Base-by-base conservation (phyloP, 2,113 vertebrate genomes). In the Sebastes fasciatus region DNA sequence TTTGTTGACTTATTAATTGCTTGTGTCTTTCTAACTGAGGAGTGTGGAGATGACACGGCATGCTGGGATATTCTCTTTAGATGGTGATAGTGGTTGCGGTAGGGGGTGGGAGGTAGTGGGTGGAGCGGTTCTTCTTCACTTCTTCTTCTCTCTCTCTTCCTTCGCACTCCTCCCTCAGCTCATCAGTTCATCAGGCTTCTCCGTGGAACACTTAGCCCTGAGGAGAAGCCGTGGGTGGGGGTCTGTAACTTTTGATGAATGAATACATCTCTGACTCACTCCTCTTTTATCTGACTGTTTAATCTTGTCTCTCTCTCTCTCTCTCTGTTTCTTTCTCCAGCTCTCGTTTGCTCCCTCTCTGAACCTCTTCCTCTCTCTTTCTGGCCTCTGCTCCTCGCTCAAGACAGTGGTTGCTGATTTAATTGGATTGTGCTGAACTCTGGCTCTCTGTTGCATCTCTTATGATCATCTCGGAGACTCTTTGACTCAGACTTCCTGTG, bases 221-320 rank as follows among this genome's bases (percentile, higher is more conserved):
- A 94, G 93, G 93, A 95, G 90, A 94, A 93, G 93, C 94, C 79
- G 89, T 93, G 94, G 93, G 94, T 94, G 90, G 92, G 89, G 89
- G 92, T 94, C 93, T 94, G 91, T 91, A 95, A 96, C 95, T 94
- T 95, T 95, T 95, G 95, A 95, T 95, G 94, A 95, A 95, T 93
- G 93, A 94, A 94, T 93, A 93, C 88, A 93, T 94, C 90, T 94
- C 92, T 91, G 94, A 89, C 88, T 94, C 86, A 88, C 86, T 93
- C 84, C 80, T 89, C 89, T 94, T 94, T 95, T 90, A 94, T 95
- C 93, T 94, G 85, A 86, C 89, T 93, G 83, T 94, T 94, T 93
- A 91, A 94, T 94, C 91, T 94, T 84, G 81, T 91, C 84, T 87
- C 68, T 85, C 74, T 90, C 63, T 58, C 77, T 74, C 70, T 89